These are phyloP conservation scores for Crenichthys baileyi DNA, from an alignment of 2,797 vertebrate species.

Conservation along the genomic window DNA sequence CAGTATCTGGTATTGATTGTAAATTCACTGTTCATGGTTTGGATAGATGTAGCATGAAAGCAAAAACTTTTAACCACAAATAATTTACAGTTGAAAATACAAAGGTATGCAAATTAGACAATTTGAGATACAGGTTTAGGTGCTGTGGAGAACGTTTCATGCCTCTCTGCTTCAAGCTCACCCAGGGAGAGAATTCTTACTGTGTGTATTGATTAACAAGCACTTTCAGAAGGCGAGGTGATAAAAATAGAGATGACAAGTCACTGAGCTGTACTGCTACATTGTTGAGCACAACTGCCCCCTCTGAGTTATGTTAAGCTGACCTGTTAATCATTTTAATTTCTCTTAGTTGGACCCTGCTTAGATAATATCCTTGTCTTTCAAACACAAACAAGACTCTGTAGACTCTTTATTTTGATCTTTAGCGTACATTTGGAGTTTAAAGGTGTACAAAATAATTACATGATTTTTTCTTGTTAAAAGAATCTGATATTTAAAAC, in stretches of 20 bases:
- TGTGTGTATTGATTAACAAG: constrained; percentile 71
- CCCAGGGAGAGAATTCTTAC: constrained; percentile 33
- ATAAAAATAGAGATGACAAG: constrained; percentile 70
- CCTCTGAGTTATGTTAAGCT: constrained; percentile 15
- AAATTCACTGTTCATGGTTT: neutral
- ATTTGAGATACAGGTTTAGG: constrained; percentile 16
- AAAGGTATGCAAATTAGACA: constrained; percentile 10
- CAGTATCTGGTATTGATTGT: neutral
- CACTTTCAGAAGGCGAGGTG: constrained; percentile 46
- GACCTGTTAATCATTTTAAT: constrained; percentile 25
- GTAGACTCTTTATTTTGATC: constrained; percentile 37
- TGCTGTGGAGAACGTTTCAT: constrained; percentile 56
- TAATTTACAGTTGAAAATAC: neutral
- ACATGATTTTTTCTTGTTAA: constrained; percentile 48
- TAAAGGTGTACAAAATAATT: constrained; percentile 48
- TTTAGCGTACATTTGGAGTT: constrained; percentile 39
- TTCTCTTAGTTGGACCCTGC: constrained; percentile 4
- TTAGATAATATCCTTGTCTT: constrained; percentile 35
- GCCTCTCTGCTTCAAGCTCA: constrained; percentile 52
- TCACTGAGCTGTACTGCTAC: constrained; percentile 49
- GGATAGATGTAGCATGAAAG: neutral
- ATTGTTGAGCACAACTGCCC: constrained; percentile 9
- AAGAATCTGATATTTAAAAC: constrained; percentile 35
- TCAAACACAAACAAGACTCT: constrained; percentile 27
- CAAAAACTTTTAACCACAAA: neutral